Evolutionary conservation across 1,140 invertebrate species (phyloP), one percentile per base, ranked within the genome.

Genomic region (Drosophila quadrilineata): DNA sequence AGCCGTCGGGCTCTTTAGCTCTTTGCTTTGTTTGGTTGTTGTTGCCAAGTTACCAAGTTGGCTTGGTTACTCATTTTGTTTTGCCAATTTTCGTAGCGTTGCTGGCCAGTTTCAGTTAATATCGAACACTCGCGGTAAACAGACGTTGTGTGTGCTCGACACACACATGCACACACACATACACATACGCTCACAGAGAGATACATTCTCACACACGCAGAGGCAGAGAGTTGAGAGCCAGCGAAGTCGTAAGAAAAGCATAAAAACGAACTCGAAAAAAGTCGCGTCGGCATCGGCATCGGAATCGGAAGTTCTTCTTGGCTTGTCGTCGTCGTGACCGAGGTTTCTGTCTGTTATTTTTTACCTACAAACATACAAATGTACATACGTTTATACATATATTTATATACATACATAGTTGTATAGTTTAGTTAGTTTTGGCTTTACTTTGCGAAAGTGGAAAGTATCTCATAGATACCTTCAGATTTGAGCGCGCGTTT

Each of bases 21-120:
- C 33, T 53, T 31, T 26, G 16, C 52, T 68, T 68, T 68, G 43
- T 53, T 58, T 63, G 36, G 69, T 65, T 64, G 59, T 80, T 80
- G 76, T 82, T 80, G 76, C 76, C 71, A 75, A 80, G 76, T 57
- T 76, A 82, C 77, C 71, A 80, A 79, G 58, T 57, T 75, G 80
- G 75, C 79, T 85, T 85, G 80, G 79, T 85, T 85, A 85, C 79
- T 85, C 79, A 86, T 79, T n/a, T 71, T 85, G 79, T 85, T 85
- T 85, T 86, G 79, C 79, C 79, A 85, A 85, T 85, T 85, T 86
- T 75, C 56, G 73, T 84, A 77, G 73, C 69, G 72, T 69, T 62
- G 45, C 14, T 31, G 50, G 58, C 64, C 58, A 56, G 53, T 72
- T 79, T 86, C 79, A 79, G 75, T 85, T 85, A 79, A 59, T 68